Base-by-base conservation (phyloP, 2,797 vertebrate species). In the Sebastes taczanowskii region DNA sequence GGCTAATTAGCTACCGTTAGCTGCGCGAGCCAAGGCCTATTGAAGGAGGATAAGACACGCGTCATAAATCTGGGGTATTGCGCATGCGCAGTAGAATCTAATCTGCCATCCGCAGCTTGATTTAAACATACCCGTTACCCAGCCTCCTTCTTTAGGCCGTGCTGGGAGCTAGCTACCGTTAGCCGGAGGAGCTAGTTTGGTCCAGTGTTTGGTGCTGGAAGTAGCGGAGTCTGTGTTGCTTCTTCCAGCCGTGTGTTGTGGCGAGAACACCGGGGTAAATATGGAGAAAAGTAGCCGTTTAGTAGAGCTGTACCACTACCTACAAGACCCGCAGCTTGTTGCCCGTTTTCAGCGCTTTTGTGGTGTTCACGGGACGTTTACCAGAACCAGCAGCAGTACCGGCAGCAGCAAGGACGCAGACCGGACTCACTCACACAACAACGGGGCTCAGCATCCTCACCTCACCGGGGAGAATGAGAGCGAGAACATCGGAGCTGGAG, bases 271-370 rank as follows among this genome's bases (percentile, higher is more conserved):
- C 59, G 65, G 34, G 0, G 4, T 16, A 35, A 84, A 86, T 72
- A 94, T 94, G 93, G 92, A 78, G 81, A 80, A 88, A 76, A 88
- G 78, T 11, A 74, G 27, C 61, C 71, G 85, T 27, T 10, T 93
- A 0, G 2, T 32, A 7, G 78, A 79, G 30, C 87, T 97, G 55
- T 89, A 86, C 11, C 58, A 74, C 4, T 86, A 89, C 20, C 91
- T 99, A 64, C 96, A 96, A 80, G 97, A 99, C 90, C 97, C 98
- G 1, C 92, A 91, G 55, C 96, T 96, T 7, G 98, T 99, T 74
- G 98, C 98, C 32, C 88, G 94, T 6, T 99, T 99, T 78, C 98
- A 99, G 94, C 91, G 87, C 52, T 66, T 97, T 2, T 99, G 98
- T 71, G 98, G 98, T 1, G 97, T 99, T 11, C 94, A 94, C 30